Conservation (phyloP, 2,113 vertebrate genomes). For the Ictidomys tridecemlineatus region DNA sequence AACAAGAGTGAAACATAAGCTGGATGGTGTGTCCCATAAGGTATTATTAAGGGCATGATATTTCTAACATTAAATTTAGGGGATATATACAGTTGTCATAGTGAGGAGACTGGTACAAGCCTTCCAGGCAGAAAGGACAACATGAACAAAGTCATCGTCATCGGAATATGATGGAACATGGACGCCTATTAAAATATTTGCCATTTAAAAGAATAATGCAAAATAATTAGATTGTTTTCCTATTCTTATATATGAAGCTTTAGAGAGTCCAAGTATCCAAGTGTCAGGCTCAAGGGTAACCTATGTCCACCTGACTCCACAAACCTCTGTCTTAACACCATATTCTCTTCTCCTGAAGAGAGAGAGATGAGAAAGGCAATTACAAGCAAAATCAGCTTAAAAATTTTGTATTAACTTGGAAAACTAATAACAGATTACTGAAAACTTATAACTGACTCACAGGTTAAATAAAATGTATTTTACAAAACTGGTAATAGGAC, state of each 20-base stretch:
- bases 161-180: background rate
- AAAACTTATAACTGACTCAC: background rate
- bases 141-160: background rate
- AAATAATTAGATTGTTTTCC: background rate
- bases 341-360: background rate
- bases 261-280: background rate
- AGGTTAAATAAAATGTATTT: background rate
- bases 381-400: background rate
- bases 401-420: background rate
- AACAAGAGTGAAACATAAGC: background rate
- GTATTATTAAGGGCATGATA: background rate
- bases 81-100: background rate
- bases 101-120: background rate
- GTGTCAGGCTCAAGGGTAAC: background rate
- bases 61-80: background rate
- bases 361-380: background rate
- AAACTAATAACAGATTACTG: background rate
- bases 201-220: background rate
- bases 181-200: background rate
- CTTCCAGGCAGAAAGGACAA: background rate
- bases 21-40: background rate
- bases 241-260: background rate
- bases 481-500: background rate
- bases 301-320: background rate
- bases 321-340: background rate